phyloP scores from a whole-genome alignment of 2,888 invertebrate genomes.

The Meloe dianella region DNA sequence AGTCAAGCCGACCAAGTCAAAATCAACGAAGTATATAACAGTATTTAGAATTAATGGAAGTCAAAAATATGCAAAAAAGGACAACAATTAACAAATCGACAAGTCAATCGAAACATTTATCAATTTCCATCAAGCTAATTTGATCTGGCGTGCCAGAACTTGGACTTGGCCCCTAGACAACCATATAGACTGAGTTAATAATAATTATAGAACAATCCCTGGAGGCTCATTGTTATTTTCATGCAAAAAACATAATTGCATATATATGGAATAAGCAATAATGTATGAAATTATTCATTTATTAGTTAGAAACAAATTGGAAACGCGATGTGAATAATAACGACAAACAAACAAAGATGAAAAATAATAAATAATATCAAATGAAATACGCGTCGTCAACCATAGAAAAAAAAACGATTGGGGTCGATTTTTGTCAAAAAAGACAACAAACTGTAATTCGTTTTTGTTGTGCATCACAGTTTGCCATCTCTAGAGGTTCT shows the following conservation, averaged over 20 bases:
- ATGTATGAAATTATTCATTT: conserved; percentile 37
- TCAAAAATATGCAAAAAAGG: no score
- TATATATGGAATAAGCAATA: conserved; percentile 18
- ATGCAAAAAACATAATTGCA: neutral
- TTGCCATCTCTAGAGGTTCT: conserved; percentile 38
- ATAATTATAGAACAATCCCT: neutral
- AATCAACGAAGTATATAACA: no score
- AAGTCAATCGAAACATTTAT: neutral
- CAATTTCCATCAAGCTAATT: neutral
- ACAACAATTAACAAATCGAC: neutral
- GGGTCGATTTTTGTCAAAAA: conserved; percentile 35
- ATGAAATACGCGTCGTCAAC: conserved; percentile 37
- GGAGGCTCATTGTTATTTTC: neutral
- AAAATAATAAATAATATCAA: conserved; percentile 39
- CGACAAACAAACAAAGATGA: conserved; percentile 38
- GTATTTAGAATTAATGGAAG: no score
- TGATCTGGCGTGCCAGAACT: neutral
- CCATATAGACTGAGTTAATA: neutral
- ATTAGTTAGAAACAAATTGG: conserved; percentile 36
- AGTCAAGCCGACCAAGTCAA: no score
- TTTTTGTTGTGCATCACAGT: conserved; percentile 34
- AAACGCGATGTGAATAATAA: conserved; percentile 30
- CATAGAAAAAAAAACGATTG: conserved; percentile 45
- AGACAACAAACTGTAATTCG: conserved; percentile 40
- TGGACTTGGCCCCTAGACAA: neutral